Conservation (phyloP, 2,113 vertebrate species). For the Clarias batrachus region DNA sequence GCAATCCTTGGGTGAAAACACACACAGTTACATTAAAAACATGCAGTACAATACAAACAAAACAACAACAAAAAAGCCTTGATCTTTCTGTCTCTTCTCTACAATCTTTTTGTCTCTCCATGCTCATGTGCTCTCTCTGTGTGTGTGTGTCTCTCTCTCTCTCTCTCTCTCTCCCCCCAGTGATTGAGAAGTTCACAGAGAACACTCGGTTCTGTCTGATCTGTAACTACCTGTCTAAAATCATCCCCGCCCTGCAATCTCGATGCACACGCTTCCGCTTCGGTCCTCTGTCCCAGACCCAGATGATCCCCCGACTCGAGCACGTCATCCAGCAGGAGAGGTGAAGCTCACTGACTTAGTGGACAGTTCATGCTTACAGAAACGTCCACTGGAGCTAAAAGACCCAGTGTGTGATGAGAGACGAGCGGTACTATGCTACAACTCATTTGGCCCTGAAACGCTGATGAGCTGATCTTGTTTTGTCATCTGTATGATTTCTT, state of each 20-base stretch:
- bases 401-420: neutral
- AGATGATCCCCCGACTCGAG: conserved; percentile 91
- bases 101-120: conserved; percentile 67
- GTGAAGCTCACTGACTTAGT: conserved; percentile 61
- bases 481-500: conserved; percentile 7
- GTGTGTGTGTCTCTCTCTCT: neutral
- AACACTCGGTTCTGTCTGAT: conserved; percentile 96
- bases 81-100: neutral
- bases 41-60: too few relatives aligned
- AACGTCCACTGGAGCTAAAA: neutral
- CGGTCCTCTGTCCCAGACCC: conserved; percentile 84
- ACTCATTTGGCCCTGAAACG: too few relatives aligned
- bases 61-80: too few relatives aligned
- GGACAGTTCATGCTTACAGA: neutral
- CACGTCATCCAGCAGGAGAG: conserved; percentile 84
- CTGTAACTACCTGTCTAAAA: conserved; percentile 97
- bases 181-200: conserved; percentile 97
- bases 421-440: too few relatives aligned
- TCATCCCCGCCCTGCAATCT: conserved; percentile 95
- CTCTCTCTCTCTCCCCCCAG: conserved; percentile 61
- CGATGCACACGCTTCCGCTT: conserved; percentile 96
- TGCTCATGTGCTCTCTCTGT: neutral
- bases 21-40: too few relatives aligned
- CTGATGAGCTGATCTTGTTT: neutral
- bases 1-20: too few relatives aligned